Evolutionary conservation across 2,113 vertebrate species (phyloP).

Genomic region (Oreotrochilus melanogaster): DNA sequence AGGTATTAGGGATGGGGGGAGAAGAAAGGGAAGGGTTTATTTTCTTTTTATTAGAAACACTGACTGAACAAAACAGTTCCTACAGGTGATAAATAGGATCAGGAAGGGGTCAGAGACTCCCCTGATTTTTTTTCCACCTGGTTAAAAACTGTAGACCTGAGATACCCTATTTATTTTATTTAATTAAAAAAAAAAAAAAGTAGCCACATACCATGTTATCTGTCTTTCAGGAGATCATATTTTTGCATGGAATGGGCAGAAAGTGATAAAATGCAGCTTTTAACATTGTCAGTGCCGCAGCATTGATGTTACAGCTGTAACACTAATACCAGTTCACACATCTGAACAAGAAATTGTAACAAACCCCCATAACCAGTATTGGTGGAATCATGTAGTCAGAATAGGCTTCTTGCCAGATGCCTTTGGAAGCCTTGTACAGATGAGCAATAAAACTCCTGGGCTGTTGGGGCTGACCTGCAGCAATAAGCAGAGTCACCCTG

Average conservation of each 20-base stretch:
- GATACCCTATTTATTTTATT: neutral
- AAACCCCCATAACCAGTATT: neutral
- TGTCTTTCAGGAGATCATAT: neutral
- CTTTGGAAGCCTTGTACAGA: neutral
- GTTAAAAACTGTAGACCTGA: neutral
- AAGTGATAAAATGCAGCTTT: neutral
- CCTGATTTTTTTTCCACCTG: neutral
- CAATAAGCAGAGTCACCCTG: neutral
- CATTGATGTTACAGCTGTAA: neutral
- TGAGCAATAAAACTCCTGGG: neutral
- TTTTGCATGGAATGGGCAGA: neutral
- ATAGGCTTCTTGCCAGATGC: neutral
- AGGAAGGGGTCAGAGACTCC: neutral
- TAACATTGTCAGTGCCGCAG: neutral
- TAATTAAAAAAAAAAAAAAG: neutral
- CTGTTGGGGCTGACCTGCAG: neutral
- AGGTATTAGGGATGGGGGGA: neutral
- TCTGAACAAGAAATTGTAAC: neutral
- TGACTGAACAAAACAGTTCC: neutral
- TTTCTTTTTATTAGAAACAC: neutral
- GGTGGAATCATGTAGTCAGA: neutral
- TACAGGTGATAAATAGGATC: neutral
- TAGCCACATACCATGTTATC: neutral
- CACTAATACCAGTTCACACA: neutral
- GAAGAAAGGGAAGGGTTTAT: neutral